Evolutionary conservation across 2,888 invertebrate species (phyloP).

Genomic region (Pristionchus fissidentatus): DNA sequence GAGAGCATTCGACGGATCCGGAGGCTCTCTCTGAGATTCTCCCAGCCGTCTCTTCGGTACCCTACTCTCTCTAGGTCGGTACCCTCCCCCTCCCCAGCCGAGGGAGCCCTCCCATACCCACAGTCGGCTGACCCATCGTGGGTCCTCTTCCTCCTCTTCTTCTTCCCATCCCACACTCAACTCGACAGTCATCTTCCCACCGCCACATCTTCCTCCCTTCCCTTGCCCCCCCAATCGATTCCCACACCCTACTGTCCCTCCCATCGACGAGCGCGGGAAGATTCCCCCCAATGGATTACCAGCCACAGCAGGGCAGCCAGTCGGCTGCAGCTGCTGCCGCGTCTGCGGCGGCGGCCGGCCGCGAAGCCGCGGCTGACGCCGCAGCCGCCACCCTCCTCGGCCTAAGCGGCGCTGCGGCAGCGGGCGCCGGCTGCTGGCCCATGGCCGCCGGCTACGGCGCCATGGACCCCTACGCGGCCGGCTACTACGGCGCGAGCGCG

Average conservation of each 20-base stretch:
- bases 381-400: conserved; percentile 27
- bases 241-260: too few relatives aligned
- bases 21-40: neutral
- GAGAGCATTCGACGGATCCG: neutral
- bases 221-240: conserved; percentile 10
- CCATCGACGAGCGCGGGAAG: conserved; percentile 39
- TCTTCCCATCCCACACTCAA: conserved; percentile 47
- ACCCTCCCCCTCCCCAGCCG: neutral
- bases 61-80: neutral
- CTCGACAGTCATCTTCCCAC: neutral
- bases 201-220: neutral
- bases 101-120: conserved; percentile 9
- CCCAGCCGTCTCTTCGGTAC: neutral
- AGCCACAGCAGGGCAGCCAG: neutral
- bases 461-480: conserved; percentile 41
- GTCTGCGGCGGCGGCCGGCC: conserved; percentile 41
- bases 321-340: neutral
- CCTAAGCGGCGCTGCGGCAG: conserved; percentile 17
- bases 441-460: neutral
- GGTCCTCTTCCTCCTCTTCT: neutral
- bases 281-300: conserved; percentile 42
- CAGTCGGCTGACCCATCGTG: neutral
- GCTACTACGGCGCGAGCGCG: conserved; percentile 5
- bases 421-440: neutral
- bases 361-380: conserved; percentile 42